phyloP scores from a whole-genome alignment of 2,113 vertebrate species.

The Ursus arctos region DNA sequence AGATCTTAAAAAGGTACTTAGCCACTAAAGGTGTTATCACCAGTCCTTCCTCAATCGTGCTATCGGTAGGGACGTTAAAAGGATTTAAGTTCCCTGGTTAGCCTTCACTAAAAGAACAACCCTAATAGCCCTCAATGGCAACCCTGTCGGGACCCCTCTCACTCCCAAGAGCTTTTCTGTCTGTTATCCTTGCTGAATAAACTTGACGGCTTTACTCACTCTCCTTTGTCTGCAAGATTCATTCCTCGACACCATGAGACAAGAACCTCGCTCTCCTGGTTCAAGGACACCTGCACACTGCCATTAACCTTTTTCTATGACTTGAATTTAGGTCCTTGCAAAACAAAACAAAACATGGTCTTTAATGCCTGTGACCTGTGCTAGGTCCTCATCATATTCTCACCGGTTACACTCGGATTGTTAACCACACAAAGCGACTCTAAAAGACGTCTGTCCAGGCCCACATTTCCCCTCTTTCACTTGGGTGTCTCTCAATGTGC shows the following conservation, averaged over 20 bases:
- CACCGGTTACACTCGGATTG: rapidly evolving
- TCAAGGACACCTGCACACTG: rapidly evolving
- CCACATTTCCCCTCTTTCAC: rapidly evolving
- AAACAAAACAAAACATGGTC: background rate
- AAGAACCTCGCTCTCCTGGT: no score
- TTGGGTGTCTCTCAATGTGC: background rate
- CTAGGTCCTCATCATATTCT: rapidly evolving
- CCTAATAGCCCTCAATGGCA: background rate
- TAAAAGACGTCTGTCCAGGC: rapidly evolving
- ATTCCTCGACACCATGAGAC: no score
- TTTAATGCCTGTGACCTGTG: no score
- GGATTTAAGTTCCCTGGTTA: background rate
- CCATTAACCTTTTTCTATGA: background rate
- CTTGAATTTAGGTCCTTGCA: background rate
- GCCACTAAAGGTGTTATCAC: background rate
- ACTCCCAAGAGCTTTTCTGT: background rate
- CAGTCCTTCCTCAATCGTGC: background rate
- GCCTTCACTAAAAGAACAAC: background rate
- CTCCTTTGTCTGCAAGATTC: no score
- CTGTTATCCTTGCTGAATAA: background rate
- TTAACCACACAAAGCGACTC: background rate
- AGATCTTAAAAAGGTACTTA: background rate
- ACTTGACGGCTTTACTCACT: no score
- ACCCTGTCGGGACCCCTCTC: background rate
- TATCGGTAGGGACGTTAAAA: background rate